Evolutionary conservation across 2,888 invertebrate genomes (phyloP).

Genomic region (Archips crataeganus): DNA sequence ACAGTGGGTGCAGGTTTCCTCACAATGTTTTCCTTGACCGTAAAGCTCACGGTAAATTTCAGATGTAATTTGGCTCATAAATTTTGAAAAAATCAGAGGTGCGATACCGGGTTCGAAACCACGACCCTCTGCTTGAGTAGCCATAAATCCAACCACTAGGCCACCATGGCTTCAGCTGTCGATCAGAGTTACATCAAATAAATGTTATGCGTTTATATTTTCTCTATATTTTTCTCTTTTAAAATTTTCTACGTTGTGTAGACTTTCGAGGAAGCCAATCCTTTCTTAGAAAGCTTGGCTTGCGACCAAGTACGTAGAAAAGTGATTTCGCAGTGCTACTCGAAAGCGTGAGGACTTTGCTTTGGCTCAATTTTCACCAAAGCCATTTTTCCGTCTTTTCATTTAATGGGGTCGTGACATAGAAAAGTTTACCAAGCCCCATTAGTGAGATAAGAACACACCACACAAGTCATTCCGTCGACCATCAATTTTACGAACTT

Average conservation of each 20-base stretch:
- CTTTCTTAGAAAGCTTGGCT: conserved; percentile 32
- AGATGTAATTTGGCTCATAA: no score
- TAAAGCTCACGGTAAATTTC: no score
- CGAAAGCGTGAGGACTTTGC: conserved; percentile 11
- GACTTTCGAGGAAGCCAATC: not conserved
- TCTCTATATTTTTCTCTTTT: not conserved
- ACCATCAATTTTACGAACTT: not conserved
- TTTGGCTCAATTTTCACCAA: conserved; percentile 27
- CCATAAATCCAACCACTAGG: no score
- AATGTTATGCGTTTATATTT: no score
- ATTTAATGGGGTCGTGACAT: not conserved
- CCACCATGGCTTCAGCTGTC: no score
- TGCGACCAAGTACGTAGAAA: conserved; percentile 11
- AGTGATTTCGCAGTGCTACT: conserved; percentile 21
- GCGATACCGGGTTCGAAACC: no score
- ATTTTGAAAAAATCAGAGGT: no score
- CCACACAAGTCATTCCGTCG: not conserved
- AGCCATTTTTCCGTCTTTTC: conserved; percentile 8
- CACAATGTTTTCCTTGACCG: no score
- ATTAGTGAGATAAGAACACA: not conserved
- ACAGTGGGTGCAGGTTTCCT: no score
- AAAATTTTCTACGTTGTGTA: not conserved
- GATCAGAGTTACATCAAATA: no score
- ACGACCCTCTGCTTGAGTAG: no score
- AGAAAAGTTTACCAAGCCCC: not conserved